Evolutionary conservation across 2,888 invertebrate genomes (phyloP).

Genomic region (Rutpela maculata): DNA sequence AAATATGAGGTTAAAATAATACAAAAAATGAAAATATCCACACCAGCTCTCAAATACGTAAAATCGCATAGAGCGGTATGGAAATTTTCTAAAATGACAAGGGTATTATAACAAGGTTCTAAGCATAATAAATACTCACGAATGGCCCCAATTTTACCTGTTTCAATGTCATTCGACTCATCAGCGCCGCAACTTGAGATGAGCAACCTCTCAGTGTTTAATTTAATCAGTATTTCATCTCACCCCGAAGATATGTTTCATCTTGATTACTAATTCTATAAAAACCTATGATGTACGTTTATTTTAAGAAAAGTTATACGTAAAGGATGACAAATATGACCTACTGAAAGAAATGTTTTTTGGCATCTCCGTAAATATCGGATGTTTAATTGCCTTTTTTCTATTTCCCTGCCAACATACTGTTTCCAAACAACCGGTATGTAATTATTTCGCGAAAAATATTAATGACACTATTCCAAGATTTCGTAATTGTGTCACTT

Average conservation of each 20-base stretch:
- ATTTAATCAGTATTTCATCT: no score
- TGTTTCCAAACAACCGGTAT: background rate
- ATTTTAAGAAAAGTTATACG: background rate
- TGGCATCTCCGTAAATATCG: background rate
- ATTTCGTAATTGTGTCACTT: background rate
- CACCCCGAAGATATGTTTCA: background rate
- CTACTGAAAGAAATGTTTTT: background rate
- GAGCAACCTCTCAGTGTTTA: background rate
- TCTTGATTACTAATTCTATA: background rate
- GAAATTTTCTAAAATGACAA: no score
- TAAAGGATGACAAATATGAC: constrained; percentile 6
- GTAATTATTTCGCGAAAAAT: constrained; percentile 2
- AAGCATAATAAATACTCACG: no score
- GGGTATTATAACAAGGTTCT: no score
- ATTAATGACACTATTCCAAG: background rate
- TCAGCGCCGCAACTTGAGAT: no score
- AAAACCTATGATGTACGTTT: background rate
- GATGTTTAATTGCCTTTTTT: background rate
- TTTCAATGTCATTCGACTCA: no score
- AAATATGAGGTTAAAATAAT: no score
- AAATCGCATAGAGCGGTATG: no score
- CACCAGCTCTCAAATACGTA: no score
- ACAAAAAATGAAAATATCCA: no score
- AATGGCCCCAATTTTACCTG: no score
- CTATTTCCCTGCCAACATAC: background rate